These are phyloP conservation scores for Steromphala cineraria DNA, from an alignment of 2,888 invertebrate species.

Conservation along the genomic window DNA sequence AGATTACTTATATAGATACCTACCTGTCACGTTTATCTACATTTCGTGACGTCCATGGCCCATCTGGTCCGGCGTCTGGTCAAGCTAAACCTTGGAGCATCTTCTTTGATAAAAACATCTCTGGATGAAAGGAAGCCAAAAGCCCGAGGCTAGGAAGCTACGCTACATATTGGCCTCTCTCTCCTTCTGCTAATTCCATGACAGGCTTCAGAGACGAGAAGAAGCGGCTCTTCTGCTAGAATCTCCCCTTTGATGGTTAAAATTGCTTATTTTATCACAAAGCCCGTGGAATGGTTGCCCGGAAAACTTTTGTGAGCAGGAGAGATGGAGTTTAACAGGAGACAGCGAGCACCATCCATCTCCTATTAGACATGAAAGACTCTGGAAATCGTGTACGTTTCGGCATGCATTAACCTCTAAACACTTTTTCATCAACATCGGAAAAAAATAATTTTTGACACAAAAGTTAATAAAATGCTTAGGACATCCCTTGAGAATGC, in stretches of 20 bases:
- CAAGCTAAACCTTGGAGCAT: not conserved
- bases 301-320: not conserved
- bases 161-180: not conserved
- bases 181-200: conserved; percentile 8
- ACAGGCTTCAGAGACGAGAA: not conserved
- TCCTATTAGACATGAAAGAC: conserved; percentile 7
- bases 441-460: conserved; percentile 2
- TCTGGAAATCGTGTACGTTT: not conserved
- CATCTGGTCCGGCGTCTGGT: not conserved
- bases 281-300: not conserved
- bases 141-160: not conserved
- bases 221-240: conserved; percentile 8
- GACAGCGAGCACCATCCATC: not conserved
- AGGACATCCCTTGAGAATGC: not conserved
- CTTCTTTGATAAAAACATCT: conserved; percentile 8
- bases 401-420: not conserved
- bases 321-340: not conserved
- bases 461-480: not conserved
- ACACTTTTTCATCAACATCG: conserved; percentile 1
- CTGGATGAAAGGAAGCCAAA: not conserved
- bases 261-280: conserved; percentile 18
- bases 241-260: not conserved
- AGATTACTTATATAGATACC: too few species aligned
- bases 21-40: too few species aligned
- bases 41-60: too few species aligned